phyloP scores from a whole-genome alignment of 2,797 vertebrate genomes.

The Pangasius sanitwongsei region DNA sequence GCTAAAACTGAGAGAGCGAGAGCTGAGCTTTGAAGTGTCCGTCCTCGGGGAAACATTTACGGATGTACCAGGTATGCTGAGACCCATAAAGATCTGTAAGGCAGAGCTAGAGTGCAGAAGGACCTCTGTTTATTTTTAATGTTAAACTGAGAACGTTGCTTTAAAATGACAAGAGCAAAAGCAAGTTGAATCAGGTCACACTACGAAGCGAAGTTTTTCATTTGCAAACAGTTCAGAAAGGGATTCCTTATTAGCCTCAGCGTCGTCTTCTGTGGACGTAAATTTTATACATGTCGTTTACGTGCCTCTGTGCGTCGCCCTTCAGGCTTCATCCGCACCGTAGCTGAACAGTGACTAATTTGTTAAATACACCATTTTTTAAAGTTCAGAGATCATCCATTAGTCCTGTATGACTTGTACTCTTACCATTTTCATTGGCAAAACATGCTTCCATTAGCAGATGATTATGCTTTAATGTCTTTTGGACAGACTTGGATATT shows the following conservation, averaged over 20 bases:
- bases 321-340: conserved; percentile 1
- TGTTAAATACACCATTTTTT: conserved; percentile 43
- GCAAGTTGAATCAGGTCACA: background rate
- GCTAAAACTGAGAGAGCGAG: conserved; percentile 83
- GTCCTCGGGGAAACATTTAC: conserved; percentile 92
- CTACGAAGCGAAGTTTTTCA: background rate
- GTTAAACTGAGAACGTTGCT: background rate
- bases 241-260: background rate
- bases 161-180: background rate
- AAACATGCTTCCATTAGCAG: conserved; percentile 67
- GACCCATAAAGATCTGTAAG: conserved; percentile 2
- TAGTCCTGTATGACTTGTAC: conserved; percentile 53
- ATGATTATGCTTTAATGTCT: conserved; percentile 73
- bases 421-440: conserved; percentile 57
- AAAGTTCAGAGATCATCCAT: conserved; percentile 63
- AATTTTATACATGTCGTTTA: background rate
- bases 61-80: conserved; percentile 88
- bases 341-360: conserved; percentile 37
- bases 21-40: conserved; percentile 83
- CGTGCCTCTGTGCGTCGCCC: background rate
- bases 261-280: background rate
- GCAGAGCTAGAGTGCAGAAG: background rate
- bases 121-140: background rate
- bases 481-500: conserved; percentile 63
- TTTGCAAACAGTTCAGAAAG: background rate